Percentiles rank a stretch among this genome's conserved stretches.
These are phyloP conservation scores for Pyrgilauda ruficollis DNA, from an alignment of 2,113 vertebrate genomes.

Conservation along the genomic window DNA sequence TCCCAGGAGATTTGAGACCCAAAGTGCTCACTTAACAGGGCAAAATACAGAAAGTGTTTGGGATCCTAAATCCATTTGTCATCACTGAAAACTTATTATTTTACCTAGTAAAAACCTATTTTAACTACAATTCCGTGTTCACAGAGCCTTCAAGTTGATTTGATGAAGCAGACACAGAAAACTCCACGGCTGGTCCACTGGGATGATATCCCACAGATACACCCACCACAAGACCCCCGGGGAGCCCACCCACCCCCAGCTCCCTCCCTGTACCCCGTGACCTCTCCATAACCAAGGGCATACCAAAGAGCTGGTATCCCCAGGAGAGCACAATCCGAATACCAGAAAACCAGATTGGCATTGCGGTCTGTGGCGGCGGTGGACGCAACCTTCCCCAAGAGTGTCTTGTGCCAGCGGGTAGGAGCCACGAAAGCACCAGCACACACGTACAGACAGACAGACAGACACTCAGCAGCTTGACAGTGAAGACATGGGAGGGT, in stretches of 20 bases:
- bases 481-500: not conserved
- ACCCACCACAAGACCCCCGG: not conserved
- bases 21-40: not conserved
- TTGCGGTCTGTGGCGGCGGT: not conserved
- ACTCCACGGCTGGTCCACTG: not conserved
- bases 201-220: not conserved
- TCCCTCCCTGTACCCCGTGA: not conserved
- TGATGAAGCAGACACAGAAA: not conserved
- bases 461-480: not conserved
- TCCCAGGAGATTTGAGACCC: not conserved
- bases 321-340: not conserved
- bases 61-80: not conserved
- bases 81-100: not conserved
- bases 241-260: not conserved
- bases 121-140: not conserved
- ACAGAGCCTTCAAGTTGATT: not conserved
- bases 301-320: not conserved
- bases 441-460: not conserved
- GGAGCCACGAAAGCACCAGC: not conserved
- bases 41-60: not conserved
- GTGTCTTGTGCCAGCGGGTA: fast-evolving
- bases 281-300: not conserved
- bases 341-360: not conserved
- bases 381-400: not conserved
- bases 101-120: not conserved